A percentile compares a stretch with the other conserved stretches of the same genome.
Conservation (phyloP, 2,113 vertebrate species). For the Sylvilagus bachmani region DNA sequence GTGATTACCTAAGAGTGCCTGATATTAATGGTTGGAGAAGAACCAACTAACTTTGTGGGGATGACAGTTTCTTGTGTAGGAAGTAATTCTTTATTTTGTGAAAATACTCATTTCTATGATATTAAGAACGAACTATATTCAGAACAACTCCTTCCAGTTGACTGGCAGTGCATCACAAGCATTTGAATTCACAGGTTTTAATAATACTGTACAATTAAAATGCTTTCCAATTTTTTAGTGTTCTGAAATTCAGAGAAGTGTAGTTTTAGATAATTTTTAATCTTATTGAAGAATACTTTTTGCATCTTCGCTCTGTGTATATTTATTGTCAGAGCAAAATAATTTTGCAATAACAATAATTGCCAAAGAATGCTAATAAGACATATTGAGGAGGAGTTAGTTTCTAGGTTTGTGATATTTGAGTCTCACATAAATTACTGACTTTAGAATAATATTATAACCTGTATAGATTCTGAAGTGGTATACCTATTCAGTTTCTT, state of each 20-base stretch:
- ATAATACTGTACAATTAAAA: not conserved
- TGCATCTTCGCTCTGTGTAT: too few relatives aligned
- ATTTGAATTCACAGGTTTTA: not conserved
- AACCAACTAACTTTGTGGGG: not conserved
- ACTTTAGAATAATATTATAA: not conserved
- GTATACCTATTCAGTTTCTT: not conserved
- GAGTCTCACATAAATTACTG: not conserved
- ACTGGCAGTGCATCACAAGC: not conserved
- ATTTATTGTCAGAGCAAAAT: not conserved
- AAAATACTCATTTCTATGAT: not conserved
- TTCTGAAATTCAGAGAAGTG: not conserved
- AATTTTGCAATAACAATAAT: not conserved
- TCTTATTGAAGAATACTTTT: not conserved
- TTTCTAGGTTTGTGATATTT: constrained; percentile 1
- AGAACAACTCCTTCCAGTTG: not conserved
- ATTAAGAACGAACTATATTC: not conserved
- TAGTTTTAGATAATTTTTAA: not conserved
- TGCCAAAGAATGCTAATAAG: not conserved
- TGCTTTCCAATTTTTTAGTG: not conserved
- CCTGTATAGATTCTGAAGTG: not conserved
- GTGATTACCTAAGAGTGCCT: not conserved
- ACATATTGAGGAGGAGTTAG: not conserved
- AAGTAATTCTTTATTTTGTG: not conserved
- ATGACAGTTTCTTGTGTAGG: not conserved
- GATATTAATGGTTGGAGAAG: not conserved